phyloP scores from a whole-genome alignment of 2,888 invertebrate genomes.

The Entomobrya multifasciata region DNA sequence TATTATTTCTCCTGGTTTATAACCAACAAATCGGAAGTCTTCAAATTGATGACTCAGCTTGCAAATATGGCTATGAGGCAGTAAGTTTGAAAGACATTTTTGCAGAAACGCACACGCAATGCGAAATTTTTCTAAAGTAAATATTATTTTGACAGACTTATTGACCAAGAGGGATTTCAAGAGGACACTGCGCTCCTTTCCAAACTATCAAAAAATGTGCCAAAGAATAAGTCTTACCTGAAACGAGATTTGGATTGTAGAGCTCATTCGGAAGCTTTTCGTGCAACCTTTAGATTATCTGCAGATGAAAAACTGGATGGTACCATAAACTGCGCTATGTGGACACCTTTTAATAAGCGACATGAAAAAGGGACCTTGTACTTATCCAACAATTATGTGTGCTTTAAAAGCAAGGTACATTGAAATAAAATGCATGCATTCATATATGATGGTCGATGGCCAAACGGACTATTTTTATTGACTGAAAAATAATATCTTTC shows the following conservation, averaged over 20 bases:
- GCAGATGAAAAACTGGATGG: conserved; percentile 96
- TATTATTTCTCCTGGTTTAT: conserved; percentile 91
- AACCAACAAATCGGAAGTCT: conserved; percentile 94
- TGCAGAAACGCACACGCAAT: background rate
- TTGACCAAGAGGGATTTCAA: conserved; percentile 95
- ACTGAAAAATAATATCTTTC: conserved; percentile 45
- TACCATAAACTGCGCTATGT: conserved; percentile 90
- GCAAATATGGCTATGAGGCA: conserved; percentile 98
- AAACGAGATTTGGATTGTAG: conserved; percentile 97
- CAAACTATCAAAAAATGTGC: conserved; percentile 92
- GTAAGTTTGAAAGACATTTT: conserved; percentile 81
- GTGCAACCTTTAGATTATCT: conserved; percentile 92
- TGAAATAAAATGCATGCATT: conserved; percentile 2
- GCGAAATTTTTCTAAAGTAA: background rate
- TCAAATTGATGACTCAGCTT: conserved; percentile 94
- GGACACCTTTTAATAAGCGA: conserved; percentile 97
- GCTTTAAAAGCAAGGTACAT: conserved; percentile 95
- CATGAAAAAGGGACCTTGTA: conserved; percentile 94
- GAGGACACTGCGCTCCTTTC: conserved; percentile 92
- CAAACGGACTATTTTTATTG: no score
- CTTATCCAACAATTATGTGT: conserved; percentile 96
- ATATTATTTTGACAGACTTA: conserved; percentile 84
- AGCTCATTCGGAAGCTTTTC: conserved; percentile 95
- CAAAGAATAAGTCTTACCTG: conserved; percentile 94
- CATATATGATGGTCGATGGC: no score